A percentile compares a stretch with the other conserved stretches of the same genome.
These are phyloP conservation scores for Dolichomitus sp. DNA, from an alignment of 2,888 invertebrate species.

Conservation along the genomic window DNA sequence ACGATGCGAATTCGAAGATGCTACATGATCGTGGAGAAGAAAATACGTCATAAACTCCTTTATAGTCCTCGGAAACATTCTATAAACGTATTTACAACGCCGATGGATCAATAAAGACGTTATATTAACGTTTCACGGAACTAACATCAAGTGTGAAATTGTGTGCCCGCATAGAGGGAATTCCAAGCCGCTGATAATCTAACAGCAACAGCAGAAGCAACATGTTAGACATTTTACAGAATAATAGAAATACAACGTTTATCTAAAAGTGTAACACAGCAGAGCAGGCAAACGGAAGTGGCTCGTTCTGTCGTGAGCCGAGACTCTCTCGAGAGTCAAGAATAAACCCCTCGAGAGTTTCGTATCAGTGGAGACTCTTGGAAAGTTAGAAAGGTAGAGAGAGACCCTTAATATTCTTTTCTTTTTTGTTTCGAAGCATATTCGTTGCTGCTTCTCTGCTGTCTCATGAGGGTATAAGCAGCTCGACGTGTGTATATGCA, in stretches of 20 bases:
- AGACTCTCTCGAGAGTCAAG: conserved; percentile 10
- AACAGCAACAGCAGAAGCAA: background rate
- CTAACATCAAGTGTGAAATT: background rate
- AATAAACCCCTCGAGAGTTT: conserved; percentile 14
- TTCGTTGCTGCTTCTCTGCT: background rate
- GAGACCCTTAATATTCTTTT: conserved; percentile 8
- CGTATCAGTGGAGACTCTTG: conserved; percentile 4
- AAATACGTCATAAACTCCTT: conserved; percentile 5
- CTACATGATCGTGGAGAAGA: background rate
- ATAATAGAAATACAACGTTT: background rate
- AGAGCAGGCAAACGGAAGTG: conserved; percentile 6
- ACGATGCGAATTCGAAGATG: conserved; percentile 44
- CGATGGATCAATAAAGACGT: background rate
- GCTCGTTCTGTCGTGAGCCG: conserved; percentile 11
- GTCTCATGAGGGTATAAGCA: background rate
- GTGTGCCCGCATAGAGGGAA: background rate
- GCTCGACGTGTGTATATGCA: background rate
- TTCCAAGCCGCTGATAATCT: background rate
- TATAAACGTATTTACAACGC: background rate
- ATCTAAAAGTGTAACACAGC: conserved; percentile 1
- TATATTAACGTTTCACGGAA: background rate
- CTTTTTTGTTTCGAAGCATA: background rate
- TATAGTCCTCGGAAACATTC: conserved; percentile 6
- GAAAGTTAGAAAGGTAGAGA: conserved; percentile 20
- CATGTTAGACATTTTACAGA: background rate